Conservation (phyloP, 2,113 vertebrate species). For the Chionomys nivalis region DNA sequence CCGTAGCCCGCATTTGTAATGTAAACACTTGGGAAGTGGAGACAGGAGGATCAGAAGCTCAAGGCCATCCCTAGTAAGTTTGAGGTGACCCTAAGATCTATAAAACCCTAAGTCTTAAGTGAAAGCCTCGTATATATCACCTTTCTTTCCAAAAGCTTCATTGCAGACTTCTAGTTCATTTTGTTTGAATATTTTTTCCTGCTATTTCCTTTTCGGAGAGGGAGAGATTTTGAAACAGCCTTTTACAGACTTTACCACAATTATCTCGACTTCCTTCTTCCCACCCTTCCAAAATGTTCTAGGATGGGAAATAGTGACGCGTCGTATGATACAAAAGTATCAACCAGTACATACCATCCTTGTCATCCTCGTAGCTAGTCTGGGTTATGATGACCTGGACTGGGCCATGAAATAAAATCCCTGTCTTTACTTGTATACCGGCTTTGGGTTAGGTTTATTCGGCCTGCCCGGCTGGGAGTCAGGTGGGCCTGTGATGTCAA, state of each 20-base stretch:
- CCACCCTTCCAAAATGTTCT: not conserved
- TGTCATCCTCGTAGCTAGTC: not conserved
- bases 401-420: not conserved
- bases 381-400: conserved; percentile 9
- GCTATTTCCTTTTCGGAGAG: not conserved
- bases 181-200: not conserved
- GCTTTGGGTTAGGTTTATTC: not conserved
- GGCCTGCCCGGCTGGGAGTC: not conserved
- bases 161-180: not conserved
- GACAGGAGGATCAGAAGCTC: not conserved
- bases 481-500: not conserved
- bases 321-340: not conserved
- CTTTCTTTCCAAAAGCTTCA: conserved; percentile 23
- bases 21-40: not conserved
- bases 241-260: conserved; percentile 15
- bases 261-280: conserved; percentile 16
- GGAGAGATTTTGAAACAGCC: not conserved
- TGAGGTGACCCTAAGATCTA: not conserved
- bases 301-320: not conserved
- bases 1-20: not conserved
- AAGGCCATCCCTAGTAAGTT: not conserved
- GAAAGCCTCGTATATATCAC: not conserved
- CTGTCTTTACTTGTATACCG: conserved; percentile 33
- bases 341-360: not conserved
- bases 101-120: not conserved